Percentiles rank a stretch among this genome's conserved stretches.
Evolutionary conservation across 2,113 vertebrate species (phyloP).

Genomic region (Amazona guildingii): DNA sequence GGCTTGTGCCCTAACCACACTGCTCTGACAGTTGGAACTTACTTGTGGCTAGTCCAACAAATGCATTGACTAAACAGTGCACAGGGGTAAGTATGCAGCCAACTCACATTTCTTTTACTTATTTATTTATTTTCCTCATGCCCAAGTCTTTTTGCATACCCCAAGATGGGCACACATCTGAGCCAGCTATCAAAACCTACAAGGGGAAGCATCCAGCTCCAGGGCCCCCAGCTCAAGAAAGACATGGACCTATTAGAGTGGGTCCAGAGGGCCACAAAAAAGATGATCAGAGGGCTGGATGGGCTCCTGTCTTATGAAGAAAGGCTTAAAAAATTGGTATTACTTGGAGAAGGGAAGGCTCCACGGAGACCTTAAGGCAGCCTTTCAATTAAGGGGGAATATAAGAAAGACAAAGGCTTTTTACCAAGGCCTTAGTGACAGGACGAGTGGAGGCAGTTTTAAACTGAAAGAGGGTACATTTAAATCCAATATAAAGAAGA

Average conservation of each 20-base stretch:
- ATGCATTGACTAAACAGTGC: background rate
- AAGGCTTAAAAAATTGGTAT: background rate
- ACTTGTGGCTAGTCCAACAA: background rate
- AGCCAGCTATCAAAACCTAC: background rate
- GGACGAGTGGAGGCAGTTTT: background rate
- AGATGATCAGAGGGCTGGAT: background rate
- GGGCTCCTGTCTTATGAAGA: background rate
- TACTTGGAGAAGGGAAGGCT: background rate
- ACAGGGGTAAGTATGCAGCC: background rate
- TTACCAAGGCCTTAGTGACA: background rate
- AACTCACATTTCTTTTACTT: background rate
- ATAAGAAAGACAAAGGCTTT: background rate
- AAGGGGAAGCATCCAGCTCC: background rate
- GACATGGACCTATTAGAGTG: fast-evolving
- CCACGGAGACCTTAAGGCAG: background rate
- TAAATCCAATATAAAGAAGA: background rate
- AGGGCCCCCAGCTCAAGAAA: background rate
- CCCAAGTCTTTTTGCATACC: background rate
- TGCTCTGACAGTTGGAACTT: background rate
- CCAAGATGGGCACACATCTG: background rate
- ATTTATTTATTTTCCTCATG: background rate
- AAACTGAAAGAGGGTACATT: background rate
- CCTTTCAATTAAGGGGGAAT: background rate
- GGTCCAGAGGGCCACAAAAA: background rate
- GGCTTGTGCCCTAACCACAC: background rate